phyloP scores from a whole-genome alignment of 2,797 vertebrate species.

The Anabacerthia variegaticeps region DNA sequence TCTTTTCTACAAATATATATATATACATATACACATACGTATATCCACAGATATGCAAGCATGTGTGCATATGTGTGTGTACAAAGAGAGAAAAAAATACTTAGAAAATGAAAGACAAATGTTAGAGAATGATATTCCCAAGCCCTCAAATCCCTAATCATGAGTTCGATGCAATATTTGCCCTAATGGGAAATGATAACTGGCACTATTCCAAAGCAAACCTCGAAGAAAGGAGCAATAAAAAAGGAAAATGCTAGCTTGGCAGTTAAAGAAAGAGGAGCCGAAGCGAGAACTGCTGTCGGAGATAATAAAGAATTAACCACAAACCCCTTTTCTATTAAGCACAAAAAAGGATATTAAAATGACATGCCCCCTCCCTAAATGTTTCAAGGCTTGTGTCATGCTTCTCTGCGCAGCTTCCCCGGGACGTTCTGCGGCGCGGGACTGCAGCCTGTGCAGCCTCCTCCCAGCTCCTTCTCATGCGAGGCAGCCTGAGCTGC shows the following conservation, averaged over 20 bases:
- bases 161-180: slow-evolving; percentile 77
- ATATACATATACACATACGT: neutral
- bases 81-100: slow-evolving; percentile 32
- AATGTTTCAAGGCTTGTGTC: slow-evolving; percentile 62
- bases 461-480: neutral
- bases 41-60: slow-evolving; percentile 2
- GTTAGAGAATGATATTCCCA: slow-evolving; percentile 68
- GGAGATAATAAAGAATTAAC: slow-evolving; percentile 71
- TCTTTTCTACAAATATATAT: slow-evolving; percentile 13
- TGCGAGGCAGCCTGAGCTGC: neutral
- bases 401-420: slow-evolving; percentile 13
- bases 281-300: slow-evolving; percentile 63
- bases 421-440: neutral
- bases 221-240: slow-evolving; percentile 75
- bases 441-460: neutral
- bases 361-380: slow-evolving; percentile 53
- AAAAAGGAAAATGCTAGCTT: slow-evolving; percentile 63
- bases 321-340: slow-evolving; percentile 68
- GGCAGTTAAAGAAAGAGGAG: slow-evolving; percentile 72
- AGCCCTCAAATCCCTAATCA: slow-evolving; percentile 70
- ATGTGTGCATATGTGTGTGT: slow-evolving; percentile 5
- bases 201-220: slow-evolving; percentile 75
- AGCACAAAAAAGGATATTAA: slow-evolving; percentile 65
- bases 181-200: slow-evolving; percentile 75
- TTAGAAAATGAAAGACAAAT: slow-evolving; percentile 72